These are phyloP conservation scores for Lapara coniferarum DNA, from an alignment of 2,888 invertebrate species.

Conservation along the genomic window DNA sequence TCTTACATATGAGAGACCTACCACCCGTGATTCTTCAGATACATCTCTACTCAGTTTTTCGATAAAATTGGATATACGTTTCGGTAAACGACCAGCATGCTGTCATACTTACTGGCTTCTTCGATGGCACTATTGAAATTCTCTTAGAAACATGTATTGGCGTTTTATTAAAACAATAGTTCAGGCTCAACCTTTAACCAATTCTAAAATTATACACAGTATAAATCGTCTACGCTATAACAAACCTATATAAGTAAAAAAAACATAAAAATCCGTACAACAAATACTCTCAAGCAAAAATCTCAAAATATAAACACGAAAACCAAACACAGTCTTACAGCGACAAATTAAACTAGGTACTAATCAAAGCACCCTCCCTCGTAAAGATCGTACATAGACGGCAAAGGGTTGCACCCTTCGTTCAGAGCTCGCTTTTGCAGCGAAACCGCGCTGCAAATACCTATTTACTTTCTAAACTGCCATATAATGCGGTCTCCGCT, in stretches of 20 bases:
- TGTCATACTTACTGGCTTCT: no score
- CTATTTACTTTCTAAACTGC: slow-evolving; percentile 23
- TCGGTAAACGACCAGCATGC: no score
- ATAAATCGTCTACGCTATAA: background rate
- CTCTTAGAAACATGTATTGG: no score
- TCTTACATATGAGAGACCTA: no score
- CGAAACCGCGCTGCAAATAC: slow-evolving; percentile 58
- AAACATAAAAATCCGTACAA: slow-evolving; percentile 9
- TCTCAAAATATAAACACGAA: slow-evolving; percentile 19
- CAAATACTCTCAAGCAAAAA: slow-evolving; percentile 21
- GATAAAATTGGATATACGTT: no score
- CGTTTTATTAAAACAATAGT: no score
- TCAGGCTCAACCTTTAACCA: no score
- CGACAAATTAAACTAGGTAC: slow-evolving; percentile 35
- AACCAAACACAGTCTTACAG: slow-evolving; percentile 24
- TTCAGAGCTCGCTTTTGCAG: slow-evolving; percentile 68
- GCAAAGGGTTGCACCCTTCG: slow-evolving; percentile 69
- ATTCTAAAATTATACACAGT: no score
- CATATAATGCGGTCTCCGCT: slow-evolving; percentile 24
- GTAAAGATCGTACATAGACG: slow-evolving; percentile 43
- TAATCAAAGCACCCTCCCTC: slow-evolving; percentile 41
- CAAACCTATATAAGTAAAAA: slow-evolving; percentile 3
- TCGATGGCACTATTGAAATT: no score
- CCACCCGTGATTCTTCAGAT: no score
- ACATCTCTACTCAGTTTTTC: no score